Evolutionary conservation across 2,888 invertebrate species (phyloP).

Genomic region (Eilema caniola): DNA sequence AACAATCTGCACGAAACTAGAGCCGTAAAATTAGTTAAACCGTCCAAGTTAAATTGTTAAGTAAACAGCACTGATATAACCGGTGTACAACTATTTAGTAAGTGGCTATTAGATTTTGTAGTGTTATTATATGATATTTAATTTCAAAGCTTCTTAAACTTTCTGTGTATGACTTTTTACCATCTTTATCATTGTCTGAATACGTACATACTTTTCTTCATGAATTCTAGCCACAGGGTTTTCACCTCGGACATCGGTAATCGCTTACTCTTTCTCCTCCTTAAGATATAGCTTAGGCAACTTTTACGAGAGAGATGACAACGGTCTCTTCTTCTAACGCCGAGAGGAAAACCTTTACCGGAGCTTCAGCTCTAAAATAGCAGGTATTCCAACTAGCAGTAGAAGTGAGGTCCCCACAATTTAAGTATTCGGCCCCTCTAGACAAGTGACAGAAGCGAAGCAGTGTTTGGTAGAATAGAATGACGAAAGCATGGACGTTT

Average conservation of each 20-base stretch:
- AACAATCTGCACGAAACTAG: constrained; percentile 49
- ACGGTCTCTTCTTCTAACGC: neutral
- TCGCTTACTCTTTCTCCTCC: too few relatives aligned
- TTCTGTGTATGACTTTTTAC: too few relatives aligned
- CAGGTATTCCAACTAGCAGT: neutral
- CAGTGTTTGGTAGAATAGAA: too few relatives aligned
- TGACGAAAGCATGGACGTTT: too few relatives aligned
- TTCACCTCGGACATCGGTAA: too few relatives aligned
- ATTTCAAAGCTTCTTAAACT: too few relatives aligned
- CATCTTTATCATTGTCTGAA: too few relatives aligned
- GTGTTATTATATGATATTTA: constrained; percentile 6
- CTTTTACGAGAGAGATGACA: neutral
- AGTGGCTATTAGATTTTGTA: constrained; percentile 34
- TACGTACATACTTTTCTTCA: too few relatives aligned
- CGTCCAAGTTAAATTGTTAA: constrained; percentile 55
- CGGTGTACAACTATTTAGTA: constrained; percentile 38
- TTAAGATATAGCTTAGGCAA: neutral
- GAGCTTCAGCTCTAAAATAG: too few relatives aligned
- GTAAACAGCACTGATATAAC: constrained; percentile 38
- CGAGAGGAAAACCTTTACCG: neutral
- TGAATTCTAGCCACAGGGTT: neutral
- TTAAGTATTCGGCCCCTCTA: too few relatives aligned
- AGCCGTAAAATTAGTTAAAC: constrained; percentile 48
- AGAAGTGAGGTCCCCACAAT: neutral
- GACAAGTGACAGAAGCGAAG: too few relatives aligned